Base-by-base conservation (phyloP, 1,140 invertebrate species). In the Aphidius gifuensis region DNA sequence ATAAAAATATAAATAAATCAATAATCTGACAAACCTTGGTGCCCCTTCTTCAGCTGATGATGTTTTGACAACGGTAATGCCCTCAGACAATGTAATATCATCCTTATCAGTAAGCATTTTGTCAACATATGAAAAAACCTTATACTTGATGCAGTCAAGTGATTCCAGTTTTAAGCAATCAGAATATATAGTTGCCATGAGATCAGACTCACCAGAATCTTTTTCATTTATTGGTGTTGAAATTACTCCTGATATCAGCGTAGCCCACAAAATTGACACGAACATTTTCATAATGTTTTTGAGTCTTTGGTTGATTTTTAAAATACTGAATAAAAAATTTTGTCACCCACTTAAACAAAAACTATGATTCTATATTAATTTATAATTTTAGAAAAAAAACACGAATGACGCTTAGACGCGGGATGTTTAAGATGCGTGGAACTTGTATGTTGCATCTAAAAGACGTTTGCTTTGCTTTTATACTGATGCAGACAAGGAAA, bases 151-250 rank as follows among this genome's bases (percentile, higher is more conserved):
- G 73, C 91, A 93, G 74, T 86, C 87, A 42, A 89, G 85, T 2
- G 90, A 90, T 71, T 92, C 90, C 77, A 92, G 92, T 66, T 86
- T 84, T 55, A 91, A 74, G 69, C 91, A 93, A 67, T 93, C 90
- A 65, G 82, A 84, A 74, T 91, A 87, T 68, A 90, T 87, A 68
- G 85, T 86, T 68, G 89, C 86, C 82, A 89, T 83, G 38, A 91
- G 83, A 66, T 93, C 90, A 69, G 90, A 90, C 62, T 90, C 88
- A 51, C 83, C 78, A 51, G 74, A 70, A 43, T 79, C 80, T 69
- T 91, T 88, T 76, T 89, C 87, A 66, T 64, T 76, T 11, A 89
- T 85, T 49, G 89, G 89, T 59, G 88, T 80, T 38, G 88, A 85
- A 66, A 80, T 68, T 66, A 81, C 81, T 40, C 80, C 73, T 44